Conservation (phyloP, 2,888 invertebrate genomes). For the Lepidonotus clava region DNA sequence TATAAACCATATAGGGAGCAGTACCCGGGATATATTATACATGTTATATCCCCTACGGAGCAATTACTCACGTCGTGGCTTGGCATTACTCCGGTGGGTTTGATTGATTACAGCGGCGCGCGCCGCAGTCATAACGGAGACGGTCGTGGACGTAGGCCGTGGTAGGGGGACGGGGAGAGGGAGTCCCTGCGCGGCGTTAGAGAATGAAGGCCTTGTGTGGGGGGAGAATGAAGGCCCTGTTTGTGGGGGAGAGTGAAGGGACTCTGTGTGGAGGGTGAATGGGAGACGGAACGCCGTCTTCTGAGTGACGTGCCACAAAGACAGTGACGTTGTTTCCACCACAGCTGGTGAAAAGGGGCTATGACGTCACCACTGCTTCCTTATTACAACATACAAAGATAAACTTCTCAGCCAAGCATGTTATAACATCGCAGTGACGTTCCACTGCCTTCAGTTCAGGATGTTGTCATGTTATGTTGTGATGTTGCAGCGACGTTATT, state of each 20-base stretch:
- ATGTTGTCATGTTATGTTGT: too few species aligned
- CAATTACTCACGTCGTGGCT: constrained; percentile 5
- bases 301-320: too few species aligned
- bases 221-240: not conserved
- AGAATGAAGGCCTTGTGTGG: not conserved
- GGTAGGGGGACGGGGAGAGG: not conserved
- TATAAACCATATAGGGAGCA: not conserved
- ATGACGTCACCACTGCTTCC: too few species aligned
- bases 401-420: too few species aligned
- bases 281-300: too few species aligned
- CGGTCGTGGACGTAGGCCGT: not conserved
- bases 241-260: not conserved
- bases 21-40: not conserved
- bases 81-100: not conserved
- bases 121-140: too few species aligned
- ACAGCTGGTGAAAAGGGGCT: not conserved
- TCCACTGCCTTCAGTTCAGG: too few species aligned
- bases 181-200: not conserved
- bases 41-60: not conserved
- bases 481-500: too few species aligned
- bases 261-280: not conserved
- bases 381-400: too few species aligned
- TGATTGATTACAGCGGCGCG: constrained; percentile 15
- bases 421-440: too few species aligned
- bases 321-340: not conserved